These are phyloP conservation scores for Aphidius colemani DNA, from an alignment of 2,888 invertebrate genomes.

Conservation along the genomic window DNA sequence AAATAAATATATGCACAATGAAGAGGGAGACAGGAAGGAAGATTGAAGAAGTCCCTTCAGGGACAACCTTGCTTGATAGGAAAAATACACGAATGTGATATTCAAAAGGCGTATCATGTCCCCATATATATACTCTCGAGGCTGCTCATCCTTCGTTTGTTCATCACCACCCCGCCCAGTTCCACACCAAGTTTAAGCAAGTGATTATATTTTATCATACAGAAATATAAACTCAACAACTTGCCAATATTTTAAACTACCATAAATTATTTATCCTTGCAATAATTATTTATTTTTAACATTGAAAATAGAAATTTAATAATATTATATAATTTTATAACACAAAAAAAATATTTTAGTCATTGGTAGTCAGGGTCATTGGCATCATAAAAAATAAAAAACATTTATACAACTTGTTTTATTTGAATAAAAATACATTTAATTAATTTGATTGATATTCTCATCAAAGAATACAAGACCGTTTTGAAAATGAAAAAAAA, in stretches of 20 bases:
- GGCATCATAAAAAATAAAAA: too few species aligned
- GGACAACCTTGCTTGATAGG: conserved; percentile 47
- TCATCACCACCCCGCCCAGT: conserved; percentile 38
- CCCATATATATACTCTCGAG: conserved; percentile 55
- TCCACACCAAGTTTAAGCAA: conserved; percentile 32
- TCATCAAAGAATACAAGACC: background rate
- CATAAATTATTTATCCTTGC: conserved; percentile 14
- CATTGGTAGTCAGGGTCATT: too few species aligned
- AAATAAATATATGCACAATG: too few species aligned
- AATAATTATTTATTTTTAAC: conserved; percentile 2
- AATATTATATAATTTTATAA: background rate
- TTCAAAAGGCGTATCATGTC: conserved; percentile 57
- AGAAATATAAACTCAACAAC: background rate
- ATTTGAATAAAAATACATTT: background rate
- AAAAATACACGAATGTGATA: conserved; percentile 56
- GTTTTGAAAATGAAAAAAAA: too few species aligned
- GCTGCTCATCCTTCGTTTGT: conserved; percentile 39
- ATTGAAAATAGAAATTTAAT: background rate
- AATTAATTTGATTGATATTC: background rate
- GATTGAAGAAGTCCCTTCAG: conserved; percentile 9
- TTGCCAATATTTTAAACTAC: background rate
- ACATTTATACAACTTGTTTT: background rate
- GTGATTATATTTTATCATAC: conserved; percentile 6
- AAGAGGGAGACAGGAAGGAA: background rate
- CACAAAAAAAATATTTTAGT: background rate